Evolutionary conservation across 2,888 invertebrate genomes (phyloP).

Genomic region (Gryllus longicercus): DNA sequence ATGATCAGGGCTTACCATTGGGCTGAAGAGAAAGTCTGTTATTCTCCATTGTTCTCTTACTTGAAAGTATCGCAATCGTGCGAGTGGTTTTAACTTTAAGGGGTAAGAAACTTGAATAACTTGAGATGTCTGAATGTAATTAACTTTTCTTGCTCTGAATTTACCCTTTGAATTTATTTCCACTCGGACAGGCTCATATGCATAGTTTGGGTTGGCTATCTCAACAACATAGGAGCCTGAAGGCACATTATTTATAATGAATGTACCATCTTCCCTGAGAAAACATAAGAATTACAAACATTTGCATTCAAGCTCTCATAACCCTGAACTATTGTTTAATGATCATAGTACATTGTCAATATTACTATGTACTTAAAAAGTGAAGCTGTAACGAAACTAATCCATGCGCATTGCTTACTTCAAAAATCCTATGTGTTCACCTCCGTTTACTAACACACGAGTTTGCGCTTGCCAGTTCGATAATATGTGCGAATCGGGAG

Average conservation of each 20-base stretch:
- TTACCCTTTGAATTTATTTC: conserved; percentile 98
- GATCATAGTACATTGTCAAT: too few relatives aligned
- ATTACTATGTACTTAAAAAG: conserved; percentile 23
- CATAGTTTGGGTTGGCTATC: conserved; percentile 82
- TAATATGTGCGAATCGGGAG: conserved; percentile 57
- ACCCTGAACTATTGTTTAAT: neutral
- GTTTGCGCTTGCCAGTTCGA: conserved; percentile 73
- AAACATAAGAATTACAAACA: conserved; percentile 30
- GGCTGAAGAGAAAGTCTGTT: conserved; percentile 93
- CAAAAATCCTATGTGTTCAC: conserved; percentile 82
- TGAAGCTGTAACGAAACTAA: neutral
- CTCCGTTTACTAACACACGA: conserved; percentile 80
- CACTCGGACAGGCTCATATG: conserved; percentile 91
- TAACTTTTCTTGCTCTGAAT: conserved; percentile 89
- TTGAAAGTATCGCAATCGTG: conserved; percentile 85
- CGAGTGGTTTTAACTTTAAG: conserved; percentile 78
- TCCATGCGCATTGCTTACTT: conserved; percentile 47
- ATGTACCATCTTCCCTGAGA: conserved; percentile 82
- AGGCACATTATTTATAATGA: conserved; percentile 81
- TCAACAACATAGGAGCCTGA: conserved; percentile 94
- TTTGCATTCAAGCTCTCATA: neutral
- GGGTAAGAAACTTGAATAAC: conserved; percentile 92
- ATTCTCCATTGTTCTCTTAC: conserved; percentile 93
- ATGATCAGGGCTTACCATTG: conserved; percentile 65
- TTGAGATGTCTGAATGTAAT: conserved; percentile 86